Evolutionary conservation across 2,888 invertebrate species (phyloP), one percentile per base, ranked within the genome.

Genomic region (Willowsia nigromaculata): DNA sequence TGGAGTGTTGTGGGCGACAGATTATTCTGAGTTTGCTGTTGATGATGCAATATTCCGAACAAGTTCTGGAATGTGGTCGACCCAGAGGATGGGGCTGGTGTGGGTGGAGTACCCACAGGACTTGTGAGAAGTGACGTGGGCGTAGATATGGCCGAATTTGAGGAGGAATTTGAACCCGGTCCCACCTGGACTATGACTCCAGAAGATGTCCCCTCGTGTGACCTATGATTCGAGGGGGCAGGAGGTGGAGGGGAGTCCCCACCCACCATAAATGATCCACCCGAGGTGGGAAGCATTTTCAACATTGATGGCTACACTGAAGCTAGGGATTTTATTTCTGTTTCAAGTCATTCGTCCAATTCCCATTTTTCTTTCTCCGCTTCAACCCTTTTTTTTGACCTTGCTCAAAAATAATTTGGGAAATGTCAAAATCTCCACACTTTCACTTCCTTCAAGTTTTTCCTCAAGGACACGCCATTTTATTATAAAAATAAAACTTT

Each of bases 161-260:
- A 65, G 4, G 88, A 89, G 3, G 84, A 84, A 30, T 68, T 59
- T n/a, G 78, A 80, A 3, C 84, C 88, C 11, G 84, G 88, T 7
- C 88, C 88, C 15, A 89, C 80, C 30, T 89, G 88, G 7, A 89
- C 88, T 25, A 89, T 80, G 0, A 89, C 88, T 56, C 88, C 88
- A 13, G 81, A 18, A 47, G 47, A 47, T 2, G 25, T 33, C 3
- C 22, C 2, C 2, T 53, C 18, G 22, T 53, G 22, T 3, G 47
- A 2, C 25, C 18, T 18, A 7, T 59, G 76, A 56, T 6, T 74
- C 13, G 78, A 40, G 7, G 84, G 88, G n/a, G 84, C 84, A n/a
- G 84, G 84, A 1, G 88, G 88, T 56, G 88, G 78, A 9, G 78
- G 84, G 6, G 84, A 84, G 15, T 59, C 76, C 0, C 59, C 62